A percentile compares a stretch with the other conserved stretches of the same genome.
phyloP scores from a whole-genome alignment of 2,888 invertebrate species.

The Leptogaster cylindrica region DNA sequence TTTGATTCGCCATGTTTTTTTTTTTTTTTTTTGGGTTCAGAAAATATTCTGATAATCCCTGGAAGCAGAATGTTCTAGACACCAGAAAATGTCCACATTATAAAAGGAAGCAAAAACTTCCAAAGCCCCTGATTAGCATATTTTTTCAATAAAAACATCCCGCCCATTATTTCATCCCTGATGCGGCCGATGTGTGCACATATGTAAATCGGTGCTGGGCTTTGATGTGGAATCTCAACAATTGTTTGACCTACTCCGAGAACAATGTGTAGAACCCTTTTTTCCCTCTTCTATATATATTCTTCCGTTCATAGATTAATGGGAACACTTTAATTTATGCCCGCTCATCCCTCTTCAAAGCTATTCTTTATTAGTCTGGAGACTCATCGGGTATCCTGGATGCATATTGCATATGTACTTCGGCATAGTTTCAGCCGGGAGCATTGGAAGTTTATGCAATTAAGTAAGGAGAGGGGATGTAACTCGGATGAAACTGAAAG shows the following conservation, averaged over 20 bases:
- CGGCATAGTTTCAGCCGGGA: not conserved
- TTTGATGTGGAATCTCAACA: slow-evolving; percentile 16
- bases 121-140: slow-evolving; percentile 40
- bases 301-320: not conserved
- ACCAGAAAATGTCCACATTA: slow-evolving; percentile 15
- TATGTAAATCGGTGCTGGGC: slow-evolving; percentile 22
- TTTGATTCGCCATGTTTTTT: slow-evolving; percentile 4
- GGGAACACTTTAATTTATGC: slow-evolving; percentile 32
- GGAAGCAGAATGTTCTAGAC: slow-evolving; percentile 17
- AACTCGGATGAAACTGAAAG: too few relatives aligned
- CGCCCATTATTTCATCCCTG: slow-evolving; percentile 41
- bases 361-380: slow-evolving; percentile 19
- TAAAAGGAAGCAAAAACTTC: not conserved
- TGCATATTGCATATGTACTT: slow-evolving; percentile 1
- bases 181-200: not conserved
- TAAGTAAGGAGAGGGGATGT: too few relatives aligned
- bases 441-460: not conserved
- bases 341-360: slow-evolving; percentile 25
- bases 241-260: slow-evolving; percentile 36
- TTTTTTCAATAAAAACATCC: slow-evolving; percentile 45
- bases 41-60: too few relatives aligned
- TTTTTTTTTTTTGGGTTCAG: too few relatives aligned
- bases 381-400: slow-evolving; percentile 3
- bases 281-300: slow-evolving; percentile 24
- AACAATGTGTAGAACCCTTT: slow-evolving; percentile 25